Base-by-base conservation (phyloP, 2,113 vertebrate genomes). In the Notarius quadriscutis region DNA sequence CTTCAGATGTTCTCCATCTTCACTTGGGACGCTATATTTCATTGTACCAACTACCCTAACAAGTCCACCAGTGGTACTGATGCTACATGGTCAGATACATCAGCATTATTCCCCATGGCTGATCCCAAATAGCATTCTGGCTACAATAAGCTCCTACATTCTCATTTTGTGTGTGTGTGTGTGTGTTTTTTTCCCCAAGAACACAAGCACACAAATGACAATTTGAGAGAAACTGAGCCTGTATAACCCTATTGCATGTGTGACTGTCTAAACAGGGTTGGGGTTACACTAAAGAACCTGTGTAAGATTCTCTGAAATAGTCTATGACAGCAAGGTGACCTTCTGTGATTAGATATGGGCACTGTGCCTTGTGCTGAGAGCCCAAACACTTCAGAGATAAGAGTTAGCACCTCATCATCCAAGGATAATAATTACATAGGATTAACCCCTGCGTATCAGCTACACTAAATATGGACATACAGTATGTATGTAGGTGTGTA, bases 361-460 rank as follows among this genome's bases (percentile, higher is more conserved):
- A 12, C 60, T 25, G 9, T 62, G 62, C 17, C 80, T 67, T 80
- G 41, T 34, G n/a, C 41, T 77, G 41, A 71, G 72, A 63, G 72
- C 65, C 78, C 34, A 83, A 87, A 82, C 51, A 65, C n/a, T 78
- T 89, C 41, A 65, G 2, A 58, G 74, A 69, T 25, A 25, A 34
- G 72, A 82, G 67, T 89, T 84, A 53, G 63, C 85, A 84, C 85
- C 88, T 83, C 67, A 87, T 81, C 58, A 87, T 71, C 48, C 20
- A 85, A 7, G 53, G 75, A 86, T 55, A 88, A 25, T 27, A 87
- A 75, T 84, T 74, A 55, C 69, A 74, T 60, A 60, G 34, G 71
- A 83, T 78, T 62, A 69, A 48, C 57, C 12, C 11, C 14, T 7
- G 15, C 14, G 63, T 27, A 81, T 74, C 51, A 57, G 48, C 67